A percentile compares a stretch with the other conserved stretches of the same genome.
Conservation (phyloP, 2,888 invertebrate genomes). For the Neoitamus cyanurus region DNA sequence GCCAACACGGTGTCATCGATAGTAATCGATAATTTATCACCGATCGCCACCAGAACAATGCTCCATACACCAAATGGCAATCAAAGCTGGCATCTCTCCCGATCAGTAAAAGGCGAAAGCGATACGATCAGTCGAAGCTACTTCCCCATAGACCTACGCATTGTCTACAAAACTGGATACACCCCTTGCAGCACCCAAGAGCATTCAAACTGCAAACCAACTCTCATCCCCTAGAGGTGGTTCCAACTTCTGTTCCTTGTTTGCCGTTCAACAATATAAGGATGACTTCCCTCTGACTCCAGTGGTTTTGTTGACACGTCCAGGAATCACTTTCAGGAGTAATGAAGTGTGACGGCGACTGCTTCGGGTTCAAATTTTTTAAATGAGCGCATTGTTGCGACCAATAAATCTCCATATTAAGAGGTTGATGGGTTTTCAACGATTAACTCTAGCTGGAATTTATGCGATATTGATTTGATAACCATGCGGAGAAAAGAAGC, state of each 20-base stretch:
- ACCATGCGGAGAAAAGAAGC: not conserved
- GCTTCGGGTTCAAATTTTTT: not conserved
- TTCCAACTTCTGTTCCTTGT: not conserved
- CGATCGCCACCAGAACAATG: not conserved
- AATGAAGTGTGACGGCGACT: slow-evolving; percentile 33
- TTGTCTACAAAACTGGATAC: not conserved
- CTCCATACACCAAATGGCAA: not conserved
- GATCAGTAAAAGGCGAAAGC: slow-evolving; percentile 8
- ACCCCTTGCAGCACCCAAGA: not conserved
- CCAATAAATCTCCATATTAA: slow-evolving; percentile 37
- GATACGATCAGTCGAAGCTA: not conserved
- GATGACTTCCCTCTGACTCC: slow-evolving; percentile 1
- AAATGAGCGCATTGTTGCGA: slow-evolving; percentile 6
- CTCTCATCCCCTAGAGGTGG: not conserved
- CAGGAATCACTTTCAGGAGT: slow-evolving; percentile 7
- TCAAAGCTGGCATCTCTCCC: slow-evolving; percentile 26
- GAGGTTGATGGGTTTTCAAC: slow-evolving; percentile 12
- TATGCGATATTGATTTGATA: slow-evolving; percentile 18
- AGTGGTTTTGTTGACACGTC: slow-evolving; percentile 43
- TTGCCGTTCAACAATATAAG: not conserved
- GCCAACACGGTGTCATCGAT: slow-evolving; percentile 52
- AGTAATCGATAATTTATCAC: slow-evolving; percentile 51
- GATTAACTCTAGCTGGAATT: slow-evolving; percentile 8
- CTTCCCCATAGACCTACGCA: not conserved
- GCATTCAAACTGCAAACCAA: not conserved